phyloP scores from a whole-genome alignment of 2,888 invertebrate genomes.

The Acanthacorydalis orientalis region DNA sequence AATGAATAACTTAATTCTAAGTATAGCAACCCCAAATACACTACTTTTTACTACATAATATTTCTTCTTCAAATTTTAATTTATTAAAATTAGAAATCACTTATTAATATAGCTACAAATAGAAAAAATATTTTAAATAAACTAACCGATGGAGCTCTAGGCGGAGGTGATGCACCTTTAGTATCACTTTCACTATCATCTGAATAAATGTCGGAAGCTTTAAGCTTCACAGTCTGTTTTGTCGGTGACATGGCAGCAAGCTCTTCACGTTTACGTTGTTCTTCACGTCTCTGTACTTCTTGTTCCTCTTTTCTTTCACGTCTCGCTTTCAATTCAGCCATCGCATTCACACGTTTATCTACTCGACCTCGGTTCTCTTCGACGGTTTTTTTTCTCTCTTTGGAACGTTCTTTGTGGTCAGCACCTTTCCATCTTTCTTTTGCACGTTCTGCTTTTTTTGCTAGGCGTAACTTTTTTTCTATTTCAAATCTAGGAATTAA shows the following conservation, averaged over 20 bases:
- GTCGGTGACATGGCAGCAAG: slow-evolving; percentile 26
- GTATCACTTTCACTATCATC: slow-evolving; percentile 61
- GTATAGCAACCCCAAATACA: no score
- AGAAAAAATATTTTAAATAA: not conserved
- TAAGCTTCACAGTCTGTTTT: slow-evolving; percentile 58
- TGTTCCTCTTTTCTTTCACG: slow-evolving; percentile 77
- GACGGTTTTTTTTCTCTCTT: slow-evolving; percentile 78
- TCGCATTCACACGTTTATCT: slow-evolving; percentile 81
- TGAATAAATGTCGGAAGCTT: slow-evolving; percentile 91
- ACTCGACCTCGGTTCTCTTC: slow-evolving; percentile 64
- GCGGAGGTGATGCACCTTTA: slow-evolving; percentile 11
- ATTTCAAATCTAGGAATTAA: slow-evolving; percentile 64
- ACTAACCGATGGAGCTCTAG: slow-evolving; percentile 6
- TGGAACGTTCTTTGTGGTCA: slow-evolving; percentile 63
- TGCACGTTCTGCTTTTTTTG: slow-evolving; percentile 56
- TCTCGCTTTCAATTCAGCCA: slow-evolving; percentile 79
- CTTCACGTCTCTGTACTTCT: slow-evolving; percentile 23
- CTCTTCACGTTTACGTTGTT: slow-evolving; percentile 39
- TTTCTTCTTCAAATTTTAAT: no score
- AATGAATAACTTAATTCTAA: no score
- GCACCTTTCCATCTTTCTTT: slow-evolving; percentile 32
- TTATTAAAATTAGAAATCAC: no score
- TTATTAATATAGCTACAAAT: no score
- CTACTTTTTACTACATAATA: no score
- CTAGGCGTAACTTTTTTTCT: slow-evolving; percentile 77